Evolutionary conservation across 2,113 vertebrate genomes (phyloP).

Genomic region (Apeltes quadracus): DNA sequence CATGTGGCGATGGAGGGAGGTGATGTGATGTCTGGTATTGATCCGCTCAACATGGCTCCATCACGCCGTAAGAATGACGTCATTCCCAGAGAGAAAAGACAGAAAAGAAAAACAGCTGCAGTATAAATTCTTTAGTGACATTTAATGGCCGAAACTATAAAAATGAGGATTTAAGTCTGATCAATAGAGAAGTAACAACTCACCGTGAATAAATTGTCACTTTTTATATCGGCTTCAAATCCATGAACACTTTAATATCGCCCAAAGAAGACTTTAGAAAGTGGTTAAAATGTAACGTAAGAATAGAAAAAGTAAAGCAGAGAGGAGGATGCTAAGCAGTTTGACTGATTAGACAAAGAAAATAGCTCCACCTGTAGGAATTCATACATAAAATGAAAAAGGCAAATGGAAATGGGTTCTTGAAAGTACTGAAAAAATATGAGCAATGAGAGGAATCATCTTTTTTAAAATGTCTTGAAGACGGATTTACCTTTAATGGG

Average conservation of each 20-base stretch:
- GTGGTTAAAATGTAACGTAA: background rate
- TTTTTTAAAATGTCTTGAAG: background rate
- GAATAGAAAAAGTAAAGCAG: background rate
- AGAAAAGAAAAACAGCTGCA: conserved; percentile 13
- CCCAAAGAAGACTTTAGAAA: background rate
- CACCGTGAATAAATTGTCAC: conserved; percentile 15
- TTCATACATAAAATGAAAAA: background rate
- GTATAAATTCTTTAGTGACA: conserved; percentile 36
- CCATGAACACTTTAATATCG: conserved; percentile 8
- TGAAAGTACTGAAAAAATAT: background rate
- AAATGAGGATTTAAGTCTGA: conserved; percentile 59
- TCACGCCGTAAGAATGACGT: conserved; percentile 65
- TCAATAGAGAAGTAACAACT: conserved; percentile 51
- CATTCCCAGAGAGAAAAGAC: conserved; percentile 35
- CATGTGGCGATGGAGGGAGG: conserved; percentile 58
- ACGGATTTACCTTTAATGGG: background rate
- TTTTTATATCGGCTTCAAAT: conserved; percentile 15
- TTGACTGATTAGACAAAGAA: background rate
- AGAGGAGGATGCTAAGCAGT: background rate
- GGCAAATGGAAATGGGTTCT: background rate
- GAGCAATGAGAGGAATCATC: background rate
- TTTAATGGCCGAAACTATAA: conserved; percentile 53
- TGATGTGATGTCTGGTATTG: conserved; percentile 78
- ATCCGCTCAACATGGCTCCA: conserved; percentile 73
- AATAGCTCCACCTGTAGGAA: conserved; percentile 1